Evolutionary conservation across 92 coral and sea anemone species (phyloP), one percentile per base, ranked within the genome.

Genomic region (Blastomussa wellsi): DNA sequence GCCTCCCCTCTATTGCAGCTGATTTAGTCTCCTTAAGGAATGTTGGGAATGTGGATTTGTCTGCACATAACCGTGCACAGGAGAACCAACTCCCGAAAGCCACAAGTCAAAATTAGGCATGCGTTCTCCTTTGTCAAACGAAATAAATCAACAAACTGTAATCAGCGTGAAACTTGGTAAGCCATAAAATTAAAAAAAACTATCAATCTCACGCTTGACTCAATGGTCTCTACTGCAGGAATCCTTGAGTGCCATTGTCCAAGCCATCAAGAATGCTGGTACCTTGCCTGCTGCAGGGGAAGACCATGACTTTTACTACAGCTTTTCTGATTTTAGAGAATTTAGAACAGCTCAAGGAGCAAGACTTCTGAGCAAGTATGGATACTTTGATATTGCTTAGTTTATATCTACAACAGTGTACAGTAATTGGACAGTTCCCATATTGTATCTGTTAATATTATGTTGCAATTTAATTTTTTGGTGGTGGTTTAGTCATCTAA

Each of bases 231-330:
- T 88, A 49, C n/a, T n/a, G n/a, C 52, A 94, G 98, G 84, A 94
- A 85, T 77, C 98, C 14, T 77, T 94, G 14, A 84, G 77, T 29
- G 85, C 88, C 26, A 90, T 94, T 26, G 99, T 96, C 60, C 93
- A 90, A 59, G 93, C 93, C 1, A 93, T 93, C 60, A 97, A 91
- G 81, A 89, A 93, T 64, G 92, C 92, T 14, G 86, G 93, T 65
- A 86, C 84, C 35, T 48, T 96, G 39, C 99, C 99, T 49, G 90
- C 83, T 1, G 91, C 99, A 14, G 99, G 99, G 22, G 99, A 94
- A 76, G 99, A 96, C 64, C 98, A 92, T 85, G 99, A 96, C 76
- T 96, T 96, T 52, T 96, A 94, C 80, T 92, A 93, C 94, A 96
- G 98, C 72, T 96, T 96, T 82, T 84, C 96, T 7, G 96, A 94